A percentile compares a stretch with the other conserved stretches of the same genome.
Evolutionary conservation across 1,140 invertebrate species (phyloP).

Genomic region (Drosophila subpulchrella): DNA sequence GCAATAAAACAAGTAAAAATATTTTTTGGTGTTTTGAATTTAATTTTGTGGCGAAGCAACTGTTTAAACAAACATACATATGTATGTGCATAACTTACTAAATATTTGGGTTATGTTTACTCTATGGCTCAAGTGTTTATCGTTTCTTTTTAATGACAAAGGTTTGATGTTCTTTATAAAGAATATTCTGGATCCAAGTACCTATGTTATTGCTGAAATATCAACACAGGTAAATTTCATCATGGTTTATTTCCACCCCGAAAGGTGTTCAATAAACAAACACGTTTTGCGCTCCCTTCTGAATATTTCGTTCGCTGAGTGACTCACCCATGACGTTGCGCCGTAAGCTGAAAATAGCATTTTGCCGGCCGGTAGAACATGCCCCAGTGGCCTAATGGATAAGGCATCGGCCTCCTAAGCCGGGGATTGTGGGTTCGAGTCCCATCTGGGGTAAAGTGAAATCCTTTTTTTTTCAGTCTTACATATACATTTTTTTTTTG

Average conservation of each 20-base stretch:
- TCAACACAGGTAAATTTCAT: not conserved
- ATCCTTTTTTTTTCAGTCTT: conserved; percentile 1
- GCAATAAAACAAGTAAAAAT: not conserved
- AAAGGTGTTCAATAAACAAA: conserved; percentile 6
- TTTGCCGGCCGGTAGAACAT: not conserved
- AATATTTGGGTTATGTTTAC: conserved; percentile 12
- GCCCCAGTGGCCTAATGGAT: conserved; percentile 55
- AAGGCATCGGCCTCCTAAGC: conserved; percentile 47
- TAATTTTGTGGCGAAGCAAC: conserved; percentile 11
- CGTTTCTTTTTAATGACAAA: not conserved
- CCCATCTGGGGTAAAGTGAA: conserved; percentile 39
- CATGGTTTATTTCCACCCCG: conserved; percentile 1
- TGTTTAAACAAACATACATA: conserved; percentile 11
- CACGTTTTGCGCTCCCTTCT: conserved; percentile 6
- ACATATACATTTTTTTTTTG: no score
- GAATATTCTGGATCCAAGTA: no score
- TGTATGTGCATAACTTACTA: not conserved
- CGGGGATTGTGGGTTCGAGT: conserved; percentile 49
- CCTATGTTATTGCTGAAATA: no score
- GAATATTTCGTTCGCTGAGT: not conserved
- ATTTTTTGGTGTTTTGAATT: not conserved
- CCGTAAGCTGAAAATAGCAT: not conserved
- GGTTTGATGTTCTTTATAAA: no score
- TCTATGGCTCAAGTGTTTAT: not conserved
- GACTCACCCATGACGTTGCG: not conserved